Evolutionary conservation across 2,113 vertebrate genomes (phyloP).

Genomic region (Amphilophus citrinellus): DNA sequence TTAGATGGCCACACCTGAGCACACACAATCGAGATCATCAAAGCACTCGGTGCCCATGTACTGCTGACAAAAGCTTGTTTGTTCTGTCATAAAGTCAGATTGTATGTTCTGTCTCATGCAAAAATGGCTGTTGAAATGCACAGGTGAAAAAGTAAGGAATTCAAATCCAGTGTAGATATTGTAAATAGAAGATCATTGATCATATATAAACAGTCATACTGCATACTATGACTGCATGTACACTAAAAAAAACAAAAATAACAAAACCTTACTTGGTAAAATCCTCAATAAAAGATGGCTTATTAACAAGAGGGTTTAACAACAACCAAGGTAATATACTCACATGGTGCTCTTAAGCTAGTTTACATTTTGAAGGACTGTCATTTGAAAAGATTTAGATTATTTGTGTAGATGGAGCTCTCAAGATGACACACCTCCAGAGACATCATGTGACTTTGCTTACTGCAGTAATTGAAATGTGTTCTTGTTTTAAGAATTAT

Average conservation of each 20-base stretch:
- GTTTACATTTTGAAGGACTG: too few species aligned
- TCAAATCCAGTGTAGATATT: not conserved
- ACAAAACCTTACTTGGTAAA: too few species aligned
- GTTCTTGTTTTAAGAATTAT: too few species aligned
- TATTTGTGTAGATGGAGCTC: too few species aligned
- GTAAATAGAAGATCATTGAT: not conserved
- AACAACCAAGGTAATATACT: too few species aligned
- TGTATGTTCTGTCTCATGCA: not conserved
- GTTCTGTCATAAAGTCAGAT: not conserved
- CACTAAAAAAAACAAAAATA: too few species aligned
- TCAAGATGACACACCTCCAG: not conserved
- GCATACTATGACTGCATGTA: too few species aligned
- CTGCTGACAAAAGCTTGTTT: not conserved
- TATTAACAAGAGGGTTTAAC: too few species aligned
- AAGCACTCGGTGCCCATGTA: not conserved
- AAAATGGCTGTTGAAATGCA: not conserved
- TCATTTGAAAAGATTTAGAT: too few species aligned
- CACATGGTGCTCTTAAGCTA: too few species aligned
- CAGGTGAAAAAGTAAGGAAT: not conserved
- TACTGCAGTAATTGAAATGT: not conserved
- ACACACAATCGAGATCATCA: constrained; percentile 30
- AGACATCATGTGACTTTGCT: not conserved
- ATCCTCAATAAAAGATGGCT: too few species aligned
- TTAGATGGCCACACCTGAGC: constrained; percentile 51
- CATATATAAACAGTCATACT: not conserved